These are phyloP conservation scores for Cherax destructor DNA, from an alignment of 1,140 invertebrate species.

Conservation along the genomic window DNA sequence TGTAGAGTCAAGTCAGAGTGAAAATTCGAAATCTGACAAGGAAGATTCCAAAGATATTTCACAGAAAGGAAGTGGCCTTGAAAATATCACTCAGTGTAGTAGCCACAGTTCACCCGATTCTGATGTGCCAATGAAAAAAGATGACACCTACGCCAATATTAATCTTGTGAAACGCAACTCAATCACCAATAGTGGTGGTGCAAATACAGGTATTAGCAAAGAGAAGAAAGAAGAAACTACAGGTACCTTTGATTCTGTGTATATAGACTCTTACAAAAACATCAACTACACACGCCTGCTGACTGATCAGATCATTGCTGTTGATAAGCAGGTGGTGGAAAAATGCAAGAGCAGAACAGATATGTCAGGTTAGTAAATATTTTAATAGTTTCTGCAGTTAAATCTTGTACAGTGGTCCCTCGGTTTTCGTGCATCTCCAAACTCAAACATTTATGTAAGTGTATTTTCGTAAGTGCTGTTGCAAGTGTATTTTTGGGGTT, in stretches of 20 bases:
- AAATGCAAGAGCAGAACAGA: conserved; percentile 66
- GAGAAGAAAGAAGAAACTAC: conserved; percentile 54
- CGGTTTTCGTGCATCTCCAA: no score
- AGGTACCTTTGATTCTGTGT: background rate
- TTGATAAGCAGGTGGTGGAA: conserved; percentile 67
- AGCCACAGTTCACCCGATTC: background rate
- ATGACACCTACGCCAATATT: conserved; percentile 54
- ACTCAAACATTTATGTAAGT: no score
- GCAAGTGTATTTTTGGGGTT: no score
- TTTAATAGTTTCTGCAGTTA: background rate
- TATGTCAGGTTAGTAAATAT: conserved; percentile 59
- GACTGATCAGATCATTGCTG: conserved; percentile 67
- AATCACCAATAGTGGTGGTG: background rate
- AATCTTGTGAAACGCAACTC: conserved; percentile 55
- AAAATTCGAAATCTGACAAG: background rate
- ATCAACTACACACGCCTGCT: conserved; percentile 70
- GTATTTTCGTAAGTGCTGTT: no score
- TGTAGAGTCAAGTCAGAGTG: background rate
- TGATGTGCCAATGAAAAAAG: conserved; percentile 52
- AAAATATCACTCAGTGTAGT: background rate
- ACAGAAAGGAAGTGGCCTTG: conserved; percentile 4
- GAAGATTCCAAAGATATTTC: background rate
- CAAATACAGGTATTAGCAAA: background rate
- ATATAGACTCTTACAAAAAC: conserved; percentile 64
- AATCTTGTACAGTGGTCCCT: no score